Conservation (phyloP, 2,797 vertebrate species). For the Nyctibius grandis region DNA sequence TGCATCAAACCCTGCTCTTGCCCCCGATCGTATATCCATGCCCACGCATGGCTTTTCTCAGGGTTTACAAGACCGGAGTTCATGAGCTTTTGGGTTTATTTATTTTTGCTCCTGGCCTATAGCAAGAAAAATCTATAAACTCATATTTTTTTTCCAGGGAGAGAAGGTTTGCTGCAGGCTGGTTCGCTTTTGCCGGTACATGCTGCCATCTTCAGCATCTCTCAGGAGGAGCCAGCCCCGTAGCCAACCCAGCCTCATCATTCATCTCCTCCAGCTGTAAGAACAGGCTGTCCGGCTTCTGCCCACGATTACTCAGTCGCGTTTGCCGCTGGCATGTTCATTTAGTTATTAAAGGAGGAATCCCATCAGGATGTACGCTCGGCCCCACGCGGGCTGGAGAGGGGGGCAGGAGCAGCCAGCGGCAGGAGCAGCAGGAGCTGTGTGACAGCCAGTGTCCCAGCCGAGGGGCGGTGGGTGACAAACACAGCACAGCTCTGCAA, state of each 20-base stretch:
- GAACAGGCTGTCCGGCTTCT: background rate
- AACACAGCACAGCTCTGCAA: background rate
- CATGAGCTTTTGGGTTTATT: background rate
- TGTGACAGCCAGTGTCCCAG: rapidly evolving
- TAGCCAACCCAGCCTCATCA: rapidly evolving
- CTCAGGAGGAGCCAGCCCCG: background rate
- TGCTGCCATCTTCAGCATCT: constrained; percentile 57
- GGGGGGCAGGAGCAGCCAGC: background rate
- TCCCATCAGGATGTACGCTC: background rate
- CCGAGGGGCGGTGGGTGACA: background rate
- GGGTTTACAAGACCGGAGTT: rapidly evolving
- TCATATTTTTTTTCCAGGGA: background rate
- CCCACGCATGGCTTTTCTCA: rapidly evolving
- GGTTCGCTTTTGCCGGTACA: background rate
- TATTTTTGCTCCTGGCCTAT: background rate
- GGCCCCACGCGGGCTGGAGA: rapidly evolving
- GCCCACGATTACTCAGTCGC: rapidly evolving
- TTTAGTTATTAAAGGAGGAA: background rate
- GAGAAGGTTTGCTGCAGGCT: background rate
- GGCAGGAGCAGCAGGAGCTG: background rate
- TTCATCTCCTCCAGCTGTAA: background rate
- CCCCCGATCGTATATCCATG: rapidly evolving
- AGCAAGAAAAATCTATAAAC: background rate
- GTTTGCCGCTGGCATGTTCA: background rate
- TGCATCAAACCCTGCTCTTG: background rate